These are phyloP conservation scores for Ophioninae sp. DNA, from an alignment of 2,888 invertebrate species.

Conservation along the genomic window DNA sequence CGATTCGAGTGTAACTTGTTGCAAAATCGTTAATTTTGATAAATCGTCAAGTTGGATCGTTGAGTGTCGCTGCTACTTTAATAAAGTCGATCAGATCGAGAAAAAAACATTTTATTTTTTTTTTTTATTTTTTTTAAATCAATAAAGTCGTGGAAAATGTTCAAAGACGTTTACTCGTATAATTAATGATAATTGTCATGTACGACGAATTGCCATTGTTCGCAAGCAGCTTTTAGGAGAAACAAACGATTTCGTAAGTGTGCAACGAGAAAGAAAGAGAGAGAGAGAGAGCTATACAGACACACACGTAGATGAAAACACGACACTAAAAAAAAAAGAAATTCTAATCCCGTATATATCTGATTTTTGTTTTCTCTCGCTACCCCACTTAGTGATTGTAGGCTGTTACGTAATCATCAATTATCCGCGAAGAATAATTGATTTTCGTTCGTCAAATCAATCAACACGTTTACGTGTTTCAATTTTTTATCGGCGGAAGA, in stretches of 20 bases:
- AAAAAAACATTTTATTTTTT: not conserved
- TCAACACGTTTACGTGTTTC: constrained; percentile 37
- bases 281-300: constrained; percentile 57
- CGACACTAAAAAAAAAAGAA: constrained; percentile 58
- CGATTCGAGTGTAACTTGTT: too few relatives aligned
- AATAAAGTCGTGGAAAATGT: not conserved
- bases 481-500: constrained; percentile 20
- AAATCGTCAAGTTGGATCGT: too few relatives aligned
- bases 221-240: constrained; percentile 81
- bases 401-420: constrained; percentile 38
- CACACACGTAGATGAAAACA: constrained; percentile 71
- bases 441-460: constrained; percentile 39
- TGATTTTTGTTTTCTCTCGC: constrained; percentile 30
- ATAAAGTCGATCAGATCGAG: not conserved
- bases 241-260: constrained; percentile 81
- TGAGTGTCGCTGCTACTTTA: not conserved
- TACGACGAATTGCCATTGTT: constrained; percentile 67
- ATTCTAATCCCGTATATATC: constrained; percentile 61
- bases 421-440: constrained; percentile 14
- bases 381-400: constrained; percentile 44
- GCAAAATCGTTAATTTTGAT: too few relatives aligned
- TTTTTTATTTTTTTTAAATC: not conserved
- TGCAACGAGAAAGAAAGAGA: constrained; percentile 70
- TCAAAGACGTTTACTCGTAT: constrained; percentile 18
- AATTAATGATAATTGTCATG: constrained; percentile 39